Conservation (phyloP, 1,140 invertebrate species). For the Ruditapes philippinarum region DNA sequence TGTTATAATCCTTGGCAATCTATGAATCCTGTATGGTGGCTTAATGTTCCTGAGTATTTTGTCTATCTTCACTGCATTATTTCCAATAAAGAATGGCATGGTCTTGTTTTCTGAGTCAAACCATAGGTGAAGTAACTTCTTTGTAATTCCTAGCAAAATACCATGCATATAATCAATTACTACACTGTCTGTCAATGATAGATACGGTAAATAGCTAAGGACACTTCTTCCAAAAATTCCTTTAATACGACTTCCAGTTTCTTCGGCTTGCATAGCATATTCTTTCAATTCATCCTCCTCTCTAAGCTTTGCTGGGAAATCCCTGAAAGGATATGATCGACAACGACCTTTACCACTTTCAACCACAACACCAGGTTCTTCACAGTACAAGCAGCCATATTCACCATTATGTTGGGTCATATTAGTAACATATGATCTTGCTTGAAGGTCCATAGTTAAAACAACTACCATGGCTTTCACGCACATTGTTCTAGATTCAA, state of each 20-base stretch:
- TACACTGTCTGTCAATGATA: conserved; percentile 38
- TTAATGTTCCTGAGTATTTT: conserved; percentile 52
- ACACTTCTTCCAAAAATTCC: conserved; percentile 50
- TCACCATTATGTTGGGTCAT: conserved; percentile 38
- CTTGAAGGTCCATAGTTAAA: neutral
- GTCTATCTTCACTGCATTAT: conserved; percentile 19
- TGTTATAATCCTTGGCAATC: conserved; percentile 62
- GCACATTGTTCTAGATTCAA: neutral
- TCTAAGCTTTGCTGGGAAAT: neutral
- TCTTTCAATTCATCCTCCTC: neutral
- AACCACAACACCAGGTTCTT: conserved; percentile 36
- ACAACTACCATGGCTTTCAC: neutral
- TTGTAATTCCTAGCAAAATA: conserved; percentile 57
- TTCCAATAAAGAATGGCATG: conserved; percentile 61
- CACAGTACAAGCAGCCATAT: conserved; percentile 40
- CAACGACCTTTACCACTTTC: conserved; percentile 36
- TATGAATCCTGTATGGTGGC: conserved; percentile 52
- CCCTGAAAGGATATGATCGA: conserved; percentile 33
- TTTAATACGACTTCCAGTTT: conserved; percentile 28
- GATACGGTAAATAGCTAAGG: neutral
- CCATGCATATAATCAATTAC: conserved; percentile 70
- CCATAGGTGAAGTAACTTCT: conserved; percentile 59
- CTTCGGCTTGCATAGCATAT: neutral
- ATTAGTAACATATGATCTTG: neutral
- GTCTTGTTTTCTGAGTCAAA: neutral